Base-by-base conservation (phyloP, 2,888 invertebrate genomes). In the Psylliodes chrysocephalus region DNA sequence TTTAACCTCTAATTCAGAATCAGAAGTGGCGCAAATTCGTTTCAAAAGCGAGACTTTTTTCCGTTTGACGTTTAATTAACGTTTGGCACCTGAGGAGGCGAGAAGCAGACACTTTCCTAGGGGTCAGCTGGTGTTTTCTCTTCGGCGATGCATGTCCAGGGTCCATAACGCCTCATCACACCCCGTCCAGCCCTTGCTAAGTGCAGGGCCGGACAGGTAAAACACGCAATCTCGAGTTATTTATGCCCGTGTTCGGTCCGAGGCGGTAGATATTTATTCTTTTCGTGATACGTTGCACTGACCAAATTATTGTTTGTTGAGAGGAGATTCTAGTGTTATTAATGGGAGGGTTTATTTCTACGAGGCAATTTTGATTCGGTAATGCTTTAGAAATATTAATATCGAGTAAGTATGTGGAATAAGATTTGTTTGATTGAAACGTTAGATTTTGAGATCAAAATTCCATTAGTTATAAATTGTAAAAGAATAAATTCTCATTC, bases 71-170 rank as follows among this genome's bases (percentile, higher is more conserved):
- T 46, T 18, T 38, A 53, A 61, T 54, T 53, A 53, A 22, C 19
- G 66, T 70, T 71, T 66, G 69, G 55, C 72, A 73, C 72, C 71
- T 72, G 4, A 33, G 28, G 56, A 71, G 71, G 73, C 68, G 72
- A 66, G 71, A 55, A 73, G 72, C 69, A 68, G 69, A 15, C 15
- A 60, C 65, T 70, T 71, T 67, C 64, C 69, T 64, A 28, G n/a
- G 30, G 72, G 69, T 72, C 77, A 78, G 74, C 76, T 76, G 77
- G 70, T 67, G 62, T 47, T 44, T 71, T 75, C 49, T 74, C 73
- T 71, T 74, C 65, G 67, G 68, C n/a, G 67, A 73, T 78, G 77
- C 78, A 78, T 78, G 78, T 77, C 71, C 69, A 64, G 52, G 64
- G 67, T 70, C 71, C 74, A 77, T 78, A 78, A 77, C 73, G 63